Base-by-base conservation (phyloP, 2,113 vertebrate species). In the Hippocampus barbouri region DNA sequence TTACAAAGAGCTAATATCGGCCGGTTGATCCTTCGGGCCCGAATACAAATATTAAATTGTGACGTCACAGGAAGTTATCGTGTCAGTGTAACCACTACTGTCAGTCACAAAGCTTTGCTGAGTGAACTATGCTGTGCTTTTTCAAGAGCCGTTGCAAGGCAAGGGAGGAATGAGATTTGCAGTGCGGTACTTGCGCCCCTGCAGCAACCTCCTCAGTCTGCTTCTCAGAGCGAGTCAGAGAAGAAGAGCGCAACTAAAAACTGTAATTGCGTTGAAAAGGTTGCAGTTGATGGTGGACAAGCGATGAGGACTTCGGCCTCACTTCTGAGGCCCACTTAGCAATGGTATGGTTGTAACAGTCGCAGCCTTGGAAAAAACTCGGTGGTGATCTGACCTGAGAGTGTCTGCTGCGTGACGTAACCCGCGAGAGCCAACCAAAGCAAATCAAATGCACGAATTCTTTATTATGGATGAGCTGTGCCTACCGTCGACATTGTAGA, bases 401-500 rank as follows among this genome's bases (percentile, higher is more conserved):
- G 10, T 5, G 15, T 60, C 57, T 6, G 2, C 25, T 2, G 23
- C 4, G 23, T 16, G 11, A 14, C 25, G 12, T 30, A 59, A 60
- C 23, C 34, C 57, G 8, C 27, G 8, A 61, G 30, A 34, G 15
- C 27, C 60, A 62, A 62, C 8, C 34, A 21, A 18, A 59, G 27
- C 16, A 9, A 27, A 49, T 61, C 18, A 25, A 1, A 2, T 14
- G 11, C 15, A 49, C 3, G 1, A 21, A 12, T 14, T 43, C 34
- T 61, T 20, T 4, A 60, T n/a, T 34, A 43, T 61, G 30, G 23
- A 49, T 4, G 53, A 60, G 60, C 51, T 71, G 60, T 80, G 20
- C 95, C 66, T 79, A 98, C 97, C 95, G 8, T 98, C 96, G 40
- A 98, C 96, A 34, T 92, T 95, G 92, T 97, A 97, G 86, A 98